Evolutionary conservation across 2,888 invertebrate species (phyloP).

Genomic region (Drosophila acutilabella): DNA sequence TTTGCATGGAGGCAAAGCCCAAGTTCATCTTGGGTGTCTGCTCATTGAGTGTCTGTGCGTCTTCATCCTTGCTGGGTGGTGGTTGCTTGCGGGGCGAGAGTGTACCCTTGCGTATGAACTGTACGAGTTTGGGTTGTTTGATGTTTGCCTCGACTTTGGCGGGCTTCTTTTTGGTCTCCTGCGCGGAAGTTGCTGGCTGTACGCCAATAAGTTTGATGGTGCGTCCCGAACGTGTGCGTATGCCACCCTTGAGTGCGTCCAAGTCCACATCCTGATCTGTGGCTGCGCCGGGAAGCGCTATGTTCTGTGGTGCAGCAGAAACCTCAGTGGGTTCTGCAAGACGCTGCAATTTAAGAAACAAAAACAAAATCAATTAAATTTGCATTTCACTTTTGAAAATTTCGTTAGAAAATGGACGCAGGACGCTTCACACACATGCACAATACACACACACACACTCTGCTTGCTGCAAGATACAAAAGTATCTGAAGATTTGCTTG

Average conservation of each 20-base stretch:
- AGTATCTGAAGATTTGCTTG: constrained; percentile 34
- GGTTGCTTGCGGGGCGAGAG: constrained; percentile 83
- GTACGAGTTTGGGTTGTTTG: constrained; percentile 81
- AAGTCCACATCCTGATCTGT: constrained; percentile 70
- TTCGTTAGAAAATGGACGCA: constrained; percentile 54
- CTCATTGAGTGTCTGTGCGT: constrained; percentile 53
- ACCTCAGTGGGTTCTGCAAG: constrained; percentile 48
- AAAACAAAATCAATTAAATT: neutral
- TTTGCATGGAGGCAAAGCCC: constrained; percentile 71
- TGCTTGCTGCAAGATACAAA: constrained; percentile 21
- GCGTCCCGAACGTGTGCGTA: constrained; percentile 80
- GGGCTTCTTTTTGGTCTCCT: constrained; percentile 69
- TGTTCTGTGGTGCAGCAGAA: constrained; percentile 37
- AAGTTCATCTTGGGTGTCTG: constrained; percentile 63
- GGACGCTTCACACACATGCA: constrained; percentile 37
- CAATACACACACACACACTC: constrained; percentile 2
- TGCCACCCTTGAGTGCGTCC: constrained; percentile 65
- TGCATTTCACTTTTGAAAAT: neutral
- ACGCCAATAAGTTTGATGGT: constrained; percentile 78
- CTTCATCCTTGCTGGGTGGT: constrained; percentile 29
- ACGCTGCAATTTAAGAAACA: constrained; percentile 47
- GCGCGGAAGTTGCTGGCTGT: constrained; percentile 50
- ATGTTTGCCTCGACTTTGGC: constrained; percentile 75
- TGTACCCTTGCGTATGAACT: constrained; percentile 84
- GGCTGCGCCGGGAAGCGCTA: constrained; percentile 21